phyloP scores from a whole-genome alignment of 2,113 vertebrate genomes.

The Aphyosemion australe region DNA sequence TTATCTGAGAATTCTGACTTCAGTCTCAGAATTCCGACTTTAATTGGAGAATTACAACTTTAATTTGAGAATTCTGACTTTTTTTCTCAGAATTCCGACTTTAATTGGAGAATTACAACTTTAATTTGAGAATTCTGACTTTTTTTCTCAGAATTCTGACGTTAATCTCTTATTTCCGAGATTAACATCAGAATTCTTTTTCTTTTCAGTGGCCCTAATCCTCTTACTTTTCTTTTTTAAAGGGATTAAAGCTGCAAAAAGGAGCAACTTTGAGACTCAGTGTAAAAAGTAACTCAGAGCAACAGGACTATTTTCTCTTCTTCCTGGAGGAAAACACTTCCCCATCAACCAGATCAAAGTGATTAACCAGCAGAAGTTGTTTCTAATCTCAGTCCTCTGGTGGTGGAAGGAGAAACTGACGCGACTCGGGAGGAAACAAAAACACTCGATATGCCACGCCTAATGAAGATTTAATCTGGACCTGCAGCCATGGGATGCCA shows the following conservation, averaged over 20 bases:
- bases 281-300: neutral
- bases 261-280: neutral
- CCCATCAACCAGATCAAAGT: slow-evolving; percentile 22
- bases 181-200: no score
- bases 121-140: no score
- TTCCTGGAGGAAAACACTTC: neutral
- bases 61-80: no score
- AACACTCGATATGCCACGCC: slow-evolving; percentile 29
- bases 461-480: slow-evolving; percentile 64
- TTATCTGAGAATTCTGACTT: no score
- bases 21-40: no score
- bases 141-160: no score
- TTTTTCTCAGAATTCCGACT: no score
- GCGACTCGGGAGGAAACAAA: slow-evolving; percentile 2
- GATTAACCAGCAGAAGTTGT: slow-evolving; percentile 31
- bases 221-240: neutral
- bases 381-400: slow-evolving; percentile 16
- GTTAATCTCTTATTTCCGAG: no score
- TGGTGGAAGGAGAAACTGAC: slow-evolving; percentile 18
- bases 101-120: no score
- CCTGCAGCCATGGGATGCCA: slow-evolving; percentile 45
- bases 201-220: no score
- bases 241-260: neutral
- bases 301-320: slow-evolving; percentile 5
- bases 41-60: no score